A percentile compares a stretch with the other conserved stretches of the same genome.
Evolutionary conservation across 2,113 vertebrate species (phyloP).

Genomic region (Arvicanthis niloticus): DNA sequence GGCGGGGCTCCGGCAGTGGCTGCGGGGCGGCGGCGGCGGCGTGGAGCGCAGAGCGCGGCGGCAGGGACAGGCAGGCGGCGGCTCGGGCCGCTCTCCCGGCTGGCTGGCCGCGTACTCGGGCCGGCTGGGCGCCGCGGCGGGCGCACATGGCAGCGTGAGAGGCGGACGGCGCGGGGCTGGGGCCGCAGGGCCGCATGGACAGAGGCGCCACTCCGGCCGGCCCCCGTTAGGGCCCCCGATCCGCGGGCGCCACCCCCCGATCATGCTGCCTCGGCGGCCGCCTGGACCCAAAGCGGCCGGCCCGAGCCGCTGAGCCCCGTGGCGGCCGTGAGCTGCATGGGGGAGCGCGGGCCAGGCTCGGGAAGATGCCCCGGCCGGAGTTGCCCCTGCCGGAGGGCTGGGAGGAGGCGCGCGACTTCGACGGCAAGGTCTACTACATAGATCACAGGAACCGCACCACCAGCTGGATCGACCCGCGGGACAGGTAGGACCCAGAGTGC

Average conservation of each 20-base stretch:
- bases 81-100: conserved; percentile 56
- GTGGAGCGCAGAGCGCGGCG: conserved; percentile 59
- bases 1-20: conserved; percentile 10
- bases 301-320: conserved; percentile 66
- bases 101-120: conserved; percentile 66
- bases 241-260: conserved; percentile 43
- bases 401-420: conserved; percentile 97
- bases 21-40: conserved; percentile 52
- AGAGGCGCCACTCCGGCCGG: conserved; percentile 64
- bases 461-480: conserved; percentile 98
- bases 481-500: conserved; percentile 89
- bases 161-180: conserved; percentile 58
- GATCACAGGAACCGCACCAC: conserved; percentile 95
- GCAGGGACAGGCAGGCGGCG: conserved; percentile 60
- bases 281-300: not conserved
- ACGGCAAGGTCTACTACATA: conserved; percentile 97
- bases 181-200: conserved; percentile 74
- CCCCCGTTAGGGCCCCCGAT: conserved; percentile 58
- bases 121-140: conserved; percentile 66
- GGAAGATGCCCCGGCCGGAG: conserved; percentile 97
- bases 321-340: conserved; percentile 84
- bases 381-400: conserved; percentile 97
- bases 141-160: conserved; percentile 76
- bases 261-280: conserved; percentile 73
- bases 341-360: conserved; percentile 88